Conservation (phyloP, 2,797 vertebrate species). For the Ciconia nigra region DNA sequence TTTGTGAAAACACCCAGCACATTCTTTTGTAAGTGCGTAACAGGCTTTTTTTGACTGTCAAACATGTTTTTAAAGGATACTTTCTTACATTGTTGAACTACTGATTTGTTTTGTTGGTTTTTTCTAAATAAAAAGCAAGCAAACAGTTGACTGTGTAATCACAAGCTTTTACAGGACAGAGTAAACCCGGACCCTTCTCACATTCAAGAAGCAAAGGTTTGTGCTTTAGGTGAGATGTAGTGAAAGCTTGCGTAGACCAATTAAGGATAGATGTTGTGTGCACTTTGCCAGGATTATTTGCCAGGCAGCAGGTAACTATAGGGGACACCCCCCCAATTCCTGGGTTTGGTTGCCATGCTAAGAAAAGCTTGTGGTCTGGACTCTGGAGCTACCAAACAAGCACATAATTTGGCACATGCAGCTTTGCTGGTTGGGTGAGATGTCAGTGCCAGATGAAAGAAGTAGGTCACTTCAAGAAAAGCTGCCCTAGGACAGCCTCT, state of each 20-base stretch:
- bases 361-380: not conserved
- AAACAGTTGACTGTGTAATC: not conserved
- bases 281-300: not conserved
- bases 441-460: not conserved
- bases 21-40: not conserved
- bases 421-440: not conserved
- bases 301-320: not conserved
- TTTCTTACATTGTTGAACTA: not conserved
- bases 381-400: not conserved
- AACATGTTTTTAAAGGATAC: not conserved
- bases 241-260: not conserved
- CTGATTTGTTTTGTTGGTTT: not conserved
- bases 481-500: not conserved
- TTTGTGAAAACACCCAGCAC: not conserved
- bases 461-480: not conserved
- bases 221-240: not conserved
- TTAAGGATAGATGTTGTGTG: not conserved
- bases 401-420: not conserved
- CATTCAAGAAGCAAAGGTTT: not conserved
- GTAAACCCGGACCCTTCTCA: not conserved
- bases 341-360: not conserved
- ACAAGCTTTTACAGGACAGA: not conserved
- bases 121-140: not conserved
- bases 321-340: rapidly evolving
- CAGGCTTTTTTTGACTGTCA: not conserved